A percentile compares a stretch with the other conserved stretches of the same genome.
Conservation (phyloP, 2,797 vertebrate species). For the Micrastur ruficollis region DNA sequence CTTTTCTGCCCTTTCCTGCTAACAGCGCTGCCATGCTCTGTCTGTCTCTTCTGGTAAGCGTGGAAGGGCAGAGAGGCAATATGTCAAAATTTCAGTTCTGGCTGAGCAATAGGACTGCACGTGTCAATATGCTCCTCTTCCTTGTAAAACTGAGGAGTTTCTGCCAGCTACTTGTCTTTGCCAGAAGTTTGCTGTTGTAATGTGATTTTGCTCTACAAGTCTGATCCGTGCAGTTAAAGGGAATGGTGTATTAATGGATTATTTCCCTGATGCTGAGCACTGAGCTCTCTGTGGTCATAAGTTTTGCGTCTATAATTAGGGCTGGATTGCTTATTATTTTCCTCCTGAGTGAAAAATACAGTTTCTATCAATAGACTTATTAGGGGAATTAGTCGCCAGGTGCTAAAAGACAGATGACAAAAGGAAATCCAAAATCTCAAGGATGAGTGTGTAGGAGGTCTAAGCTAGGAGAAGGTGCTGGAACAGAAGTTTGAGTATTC, state of each 20-base stretch:
- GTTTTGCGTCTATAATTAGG: conserved; percentile 41
- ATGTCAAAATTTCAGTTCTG: not conserved
- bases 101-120: not conserved
- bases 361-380: not conserved
- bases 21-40: not conserved
- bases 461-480: not conserved
- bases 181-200: not conserved
- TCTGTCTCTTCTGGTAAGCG: not conserved
- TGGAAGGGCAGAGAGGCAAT: not conserved
- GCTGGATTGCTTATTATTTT: not conserved
- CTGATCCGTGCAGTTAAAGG: not conserved
- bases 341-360: not conserved
- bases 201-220: not conserved
- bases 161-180: not conserved
- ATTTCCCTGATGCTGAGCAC: not conserved
- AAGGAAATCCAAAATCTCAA: not conserved
- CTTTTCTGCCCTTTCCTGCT: not conserved
- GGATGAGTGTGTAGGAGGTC: not conserved
- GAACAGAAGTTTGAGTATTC: not conserved
- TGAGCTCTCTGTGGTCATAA: not conserved
- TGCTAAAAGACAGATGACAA: conserved; percentile 23
- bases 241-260: not conserved
- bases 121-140: not conserved
- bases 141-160: not conserved
- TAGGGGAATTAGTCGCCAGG: not conserved